phyloP scores from a whole-genome alignment of 2,888 invertebrate genomes.

The Cetonia aurata region DNA sequence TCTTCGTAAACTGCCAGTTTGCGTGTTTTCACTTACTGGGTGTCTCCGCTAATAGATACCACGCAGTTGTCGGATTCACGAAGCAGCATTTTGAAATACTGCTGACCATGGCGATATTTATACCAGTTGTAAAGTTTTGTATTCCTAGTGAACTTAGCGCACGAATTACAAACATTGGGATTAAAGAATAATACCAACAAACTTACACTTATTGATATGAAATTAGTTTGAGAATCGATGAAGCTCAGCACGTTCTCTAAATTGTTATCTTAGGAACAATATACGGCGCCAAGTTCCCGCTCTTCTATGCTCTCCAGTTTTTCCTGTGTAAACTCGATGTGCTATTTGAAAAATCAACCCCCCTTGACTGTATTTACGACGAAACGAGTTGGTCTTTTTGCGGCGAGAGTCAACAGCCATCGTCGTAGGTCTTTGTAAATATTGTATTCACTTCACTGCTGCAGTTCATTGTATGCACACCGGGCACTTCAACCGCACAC shows the following conservation, averaged over 20 bases:
- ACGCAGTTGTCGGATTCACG: constrained; percentile 6
- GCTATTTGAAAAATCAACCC: constrained; percentile 48
- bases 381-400: constrained; percentile 51
- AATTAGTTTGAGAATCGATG: too few relatives aligned
- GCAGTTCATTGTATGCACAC: constrained; percentile 54
- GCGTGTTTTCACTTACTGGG: constrained; percentile 40
- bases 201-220: too few relatives aligned
- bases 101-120: constrained; percentile 26
- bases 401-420: constrained; percentile 55
- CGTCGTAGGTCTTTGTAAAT: constrained; percentile 54
- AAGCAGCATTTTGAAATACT: constrained; percentile 32
- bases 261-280: constrained; percentile 31
- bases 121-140: constrained; percentile 4
- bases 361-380: constrained; percentile 51
- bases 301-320: constrained; percentile 29
- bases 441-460: constrained; percentile 50
- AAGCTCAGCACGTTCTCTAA: not conserved
- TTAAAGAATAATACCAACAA: too few relatives aligned
- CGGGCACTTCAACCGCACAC: constrained; percentile 54
- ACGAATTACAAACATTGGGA: not conserved
- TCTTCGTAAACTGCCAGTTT: constrained; percentile 44
- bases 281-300: constrained; percentile 26
- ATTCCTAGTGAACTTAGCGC: not conserved
- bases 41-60: constrained; percentile 39
- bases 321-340: constrained; percentile 42